A percentile compares a stretch with the other conserved stretches of the same genome.
Evolutionary conservation across 2,113 vertebrate genomes (phyloP).

Genomic region (Ochotona curzoniae): DNA sequence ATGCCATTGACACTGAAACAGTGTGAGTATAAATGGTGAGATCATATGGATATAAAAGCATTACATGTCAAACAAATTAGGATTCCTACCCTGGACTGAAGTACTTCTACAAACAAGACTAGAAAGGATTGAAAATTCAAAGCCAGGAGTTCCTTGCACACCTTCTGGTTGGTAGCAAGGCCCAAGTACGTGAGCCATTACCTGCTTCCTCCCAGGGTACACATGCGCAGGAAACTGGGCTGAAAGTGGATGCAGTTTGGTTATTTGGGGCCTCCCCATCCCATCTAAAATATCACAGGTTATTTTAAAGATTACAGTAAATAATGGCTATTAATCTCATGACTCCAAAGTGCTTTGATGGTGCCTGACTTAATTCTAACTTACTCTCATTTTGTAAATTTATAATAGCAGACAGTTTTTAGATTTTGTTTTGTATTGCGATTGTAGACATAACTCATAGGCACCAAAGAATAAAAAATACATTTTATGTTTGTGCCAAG

Average conservation of each 20-base stretch:
- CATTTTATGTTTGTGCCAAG: background rate
- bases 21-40: background rate
- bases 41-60: background rate
- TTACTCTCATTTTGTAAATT: background rate
- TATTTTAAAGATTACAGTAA: constrained; percentile 39
- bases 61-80: background rate
- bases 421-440: background rate
- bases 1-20: fast-evolving
- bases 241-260: background rate
- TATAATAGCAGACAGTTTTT: background rate
- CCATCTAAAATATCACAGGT: background rate
- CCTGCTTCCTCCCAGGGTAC: too few species aligned
- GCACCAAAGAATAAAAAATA: background rate
- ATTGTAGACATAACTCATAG: background rate
- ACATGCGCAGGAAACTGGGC: too few species aligned
- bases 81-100: background rate
- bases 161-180: too few species aligned
- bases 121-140: too few species aligned
- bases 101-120: too few species aligned
- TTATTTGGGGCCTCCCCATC: background rate
- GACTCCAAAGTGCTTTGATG: background rate
- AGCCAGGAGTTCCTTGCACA: too few species aligned
- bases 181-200: too few species aligned
- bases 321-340: constrained; percentile 15
- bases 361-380: background rate